Evolutionary conservation across 2,888 invertebrate species (phyloP).

Genomic region (Diploptera punctata): DNA sequence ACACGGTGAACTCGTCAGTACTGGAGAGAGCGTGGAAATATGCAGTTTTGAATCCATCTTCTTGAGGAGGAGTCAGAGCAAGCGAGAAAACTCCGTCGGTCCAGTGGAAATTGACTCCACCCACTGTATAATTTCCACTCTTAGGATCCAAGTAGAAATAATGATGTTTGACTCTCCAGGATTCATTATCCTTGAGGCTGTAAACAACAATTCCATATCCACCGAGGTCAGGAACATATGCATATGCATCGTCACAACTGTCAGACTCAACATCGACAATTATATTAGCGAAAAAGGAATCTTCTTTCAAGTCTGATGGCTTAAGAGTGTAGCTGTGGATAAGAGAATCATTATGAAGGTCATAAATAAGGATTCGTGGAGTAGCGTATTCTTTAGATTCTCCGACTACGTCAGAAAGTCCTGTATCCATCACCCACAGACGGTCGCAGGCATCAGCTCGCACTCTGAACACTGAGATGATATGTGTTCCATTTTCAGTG

Average conservation of each 20-base stretch:
- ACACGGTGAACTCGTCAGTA: conserved; percentile 77
- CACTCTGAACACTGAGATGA: conserved; percentile 70
- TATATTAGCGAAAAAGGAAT: conserved; percentile 82
- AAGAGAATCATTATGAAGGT: conserved; percentile 76
- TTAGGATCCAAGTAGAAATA: conserved; percentile 73
- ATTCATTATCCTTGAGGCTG: conserved; percentile 73
- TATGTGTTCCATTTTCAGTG: conserved; percentile 13
- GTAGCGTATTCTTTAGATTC: conserved; percentile 66
- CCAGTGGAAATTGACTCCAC: conserved; percentile 75
- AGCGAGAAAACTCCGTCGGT: conserved; percentile 79
- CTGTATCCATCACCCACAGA: conserved; percentile 82
- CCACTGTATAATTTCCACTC: conserved; percentile 74
- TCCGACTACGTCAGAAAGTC: conserved; percentile 76
- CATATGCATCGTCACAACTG: conserved; percentile 77
- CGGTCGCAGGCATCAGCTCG: conserved; percentile 76
- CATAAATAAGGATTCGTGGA: conserved; percentile 66
- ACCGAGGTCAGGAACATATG: conserved; percentile 75
- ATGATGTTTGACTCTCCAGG: conserved; percentile 76
- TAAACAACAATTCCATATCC: conserved; percentile 80
- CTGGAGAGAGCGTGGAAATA: conserved; percentile 84
- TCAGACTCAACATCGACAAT: conserved; percentile 73
- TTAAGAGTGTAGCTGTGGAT: conserved; percentile 68
- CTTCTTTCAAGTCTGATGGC: conserved; percentile 69
- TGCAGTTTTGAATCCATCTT: conserved; percentile 71
- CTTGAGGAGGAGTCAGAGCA: conserved; percentile 68